Evolutionary conservation across 2,113 vertebrate species (phyloP).

Genomic region (Corythoichthys intestinalis): DNA sequence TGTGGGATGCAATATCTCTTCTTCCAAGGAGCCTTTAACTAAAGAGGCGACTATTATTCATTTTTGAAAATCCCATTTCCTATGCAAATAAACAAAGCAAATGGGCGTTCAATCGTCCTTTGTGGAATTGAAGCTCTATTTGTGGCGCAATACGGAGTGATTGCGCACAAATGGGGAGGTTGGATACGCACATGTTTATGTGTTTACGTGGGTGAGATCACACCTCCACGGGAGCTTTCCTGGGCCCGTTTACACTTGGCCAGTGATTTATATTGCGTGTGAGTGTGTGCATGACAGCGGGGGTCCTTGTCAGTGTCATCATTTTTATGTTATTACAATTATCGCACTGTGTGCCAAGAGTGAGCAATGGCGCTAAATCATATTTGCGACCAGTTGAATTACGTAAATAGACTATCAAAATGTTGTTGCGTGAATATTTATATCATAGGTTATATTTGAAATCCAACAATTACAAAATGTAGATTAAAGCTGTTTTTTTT

Average conservation of each 20-base stretch:
- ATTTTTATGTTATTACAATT: conserved; percentile 2
- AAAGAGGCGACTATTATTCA: background rate
- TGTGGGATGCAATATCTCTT: background rate
- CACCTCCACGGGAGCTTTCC: conserved; percentile 65
- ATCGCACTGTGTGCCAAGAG: background rate
- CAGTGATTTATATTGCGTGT: background rate
- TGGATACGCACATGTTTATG: conserved; percentile 46
- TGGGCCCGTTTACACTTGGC: conserved; percentile 60
- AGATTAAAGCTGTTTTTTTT: background rate
- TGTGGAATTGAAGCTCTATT: background rate
- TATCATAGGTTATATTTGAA: background rate
- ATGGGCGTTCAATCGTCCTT: conserved; percentile 3
- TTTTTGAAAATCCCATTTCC: conserved; percentile 2
- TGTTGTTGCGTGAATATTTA: background rate
- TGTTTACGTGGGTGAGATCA: conserved; percentile 62
- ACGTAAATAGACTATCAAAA: background rate
- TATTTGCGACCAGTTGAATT: background rate
- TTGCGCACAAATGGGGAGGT: conserved; percentile 33
- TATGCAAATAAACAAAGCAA: conserved; percentile 19
- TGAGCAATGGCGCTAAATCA: background rate
- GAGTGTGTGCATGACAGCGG: conserved; percentile 3
- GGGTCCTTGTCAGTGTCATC: conserved; percentile 20
- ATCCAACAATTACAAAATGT: background rate
- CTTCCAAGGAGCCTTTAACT: background rate
- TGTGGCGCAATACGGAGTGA: conserved; percentile 22